phyloP scores from a whole-genome alignment of 2,113 vertebrate genomes.

The Brachypodius melanocephalos region DNA sequence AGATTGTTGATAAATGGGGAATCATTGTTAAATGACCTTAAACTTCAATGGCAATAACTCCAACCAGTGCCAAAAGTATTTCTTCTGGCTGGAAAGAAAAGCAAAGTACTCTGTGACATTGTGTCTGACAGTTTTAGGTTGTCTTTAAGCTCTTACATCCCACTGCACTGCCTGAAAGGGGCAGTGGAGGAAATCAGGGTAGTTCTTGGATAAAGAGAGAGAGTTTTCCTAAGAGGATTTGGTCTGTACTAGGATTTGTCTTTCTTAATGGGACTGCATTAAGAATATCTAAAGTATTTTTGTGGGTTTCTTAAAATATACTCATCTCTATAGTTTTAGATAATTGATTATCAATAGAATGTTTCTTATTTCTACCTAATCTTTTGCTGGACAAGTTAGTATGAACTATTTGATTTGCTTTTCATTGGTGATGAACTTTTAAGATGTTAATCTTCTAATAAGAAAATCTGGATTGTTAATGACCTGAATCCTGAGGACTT shows the following conservation, averaged over 20 bases:
- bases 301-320: conserved; percentile 27
- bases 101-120: background rate
- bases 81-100: background rate
- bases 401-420: background rate
- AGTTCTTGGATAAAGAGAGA: background rate
- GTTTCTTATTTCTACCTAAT: background rate
- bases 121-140: background rate
- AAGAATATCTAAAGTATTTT: background rate
- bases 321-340: background rate
- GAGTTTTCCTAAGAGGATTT: conserved; percentile 37
- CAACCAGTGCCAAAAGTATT: background rate
- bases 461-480: conserved; percentile 22
- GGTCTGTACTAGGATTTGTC: background rate
- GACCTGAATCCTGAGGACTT: conserved; percentile 11
- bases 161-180: background rate
- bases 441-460: conserved; percentile 41
- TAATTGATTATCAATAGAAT: background rate
- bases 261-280: background rate
- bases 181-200: background rate
- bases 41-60: background rate
- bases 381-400: background rate
- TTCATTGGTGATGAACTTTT: conserved; percentile 4
- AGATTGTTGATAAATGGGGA: background rate
- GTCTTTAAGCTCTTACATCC: background rate
- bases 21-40: background rate